Evolutionary conservation across 2,888 invertebrate species (phyloP).

Genomic region (Miltochrista miniata): DNA sequence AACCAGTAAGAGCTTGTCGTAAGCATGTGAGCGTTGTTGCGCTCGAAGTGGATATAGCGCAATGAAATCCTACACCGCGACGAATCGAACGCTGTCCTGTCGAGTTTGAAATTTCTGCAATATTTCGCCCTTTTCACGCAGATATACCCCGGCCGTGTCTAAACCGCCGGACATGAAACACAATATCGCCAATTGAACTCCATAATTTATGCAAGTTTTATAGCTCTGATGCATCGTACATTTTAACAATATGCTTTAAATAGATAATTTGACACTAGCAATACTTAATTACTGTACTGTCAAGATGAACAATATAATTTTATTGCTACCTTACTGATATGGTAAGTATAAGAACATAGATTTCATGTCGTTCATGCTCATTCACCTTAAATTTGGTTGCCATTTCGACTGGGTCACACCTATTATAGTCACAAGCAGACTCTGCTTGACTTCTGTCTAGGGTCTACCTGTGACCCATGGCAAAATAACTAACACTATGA

Average conservation of each 20-base stretch:
- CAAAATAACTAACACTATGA: too few relatives aligned
- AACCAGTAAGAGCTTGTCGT: conserved; percentile 54
- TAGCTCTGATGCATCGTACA: conserved; percentile 53
- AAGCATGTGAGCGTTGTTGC: conserved; percentile 62
- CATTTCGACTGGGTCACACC: too few relatives aligned
- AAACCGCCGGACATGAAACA: conserved; percentile 81
- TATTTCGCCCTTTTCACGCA: conserved; percentile 83
- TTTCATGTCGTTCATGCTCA: too few relatives aligned
- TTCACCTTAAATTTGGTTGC: too few relatives aligned
- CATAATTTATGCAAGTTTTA: conserved; percentile 75
- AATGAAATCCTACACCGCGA: conserved; percentile 82
- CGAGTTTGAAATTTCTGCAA: conserved; percentile 81
- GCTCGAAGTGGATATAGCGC: conserved; percentile 65
- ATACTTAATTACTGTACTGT: conserved; percentile 15
- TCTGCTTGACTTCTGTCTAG: too few relatives aligned
- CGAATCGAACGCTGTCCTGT: conserved; percentile 82
- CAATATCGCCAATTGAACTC: conserved; percentile 76
- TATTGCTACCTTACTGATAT: not conserved
- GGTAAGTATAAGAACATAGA: too few relatives aligned
- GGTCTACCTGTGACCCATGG: too few relatives aligned
- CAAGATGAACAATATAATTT: conserved; percentile 6
- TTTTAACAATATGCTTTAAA: conserved; percentile 63
- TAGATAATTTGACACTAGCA: conserved; percentile 38
- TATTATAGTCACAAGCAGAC: too few relatives aligned
- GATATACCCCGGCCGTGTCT: conserved; percentile 78